Conservation (phyloP, 2,113 vertebrate genomes). For the Tilapia sparmanii region DNA sequence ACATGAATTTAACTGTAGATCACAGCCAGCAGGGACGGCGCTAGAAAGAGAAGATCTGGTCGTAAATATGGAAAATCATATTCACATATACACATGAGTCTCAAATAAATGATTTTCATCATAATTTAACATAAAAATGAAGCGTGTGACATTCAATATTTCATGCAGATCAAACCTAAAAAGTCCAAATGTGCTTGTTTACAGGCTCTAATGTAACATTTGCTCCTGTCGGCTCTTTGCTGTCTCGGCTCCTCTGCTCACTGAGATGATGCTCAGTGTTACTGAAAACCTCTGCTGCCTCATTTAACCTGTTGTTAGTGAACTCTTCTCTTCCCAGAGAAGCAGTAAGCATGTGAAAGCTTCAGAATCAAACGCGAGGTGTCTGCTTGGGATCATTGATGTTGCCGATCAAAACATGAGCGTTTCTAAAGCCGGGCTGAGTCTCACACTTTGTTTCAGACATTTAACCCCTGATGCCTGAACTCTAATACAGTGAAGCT, state of each 20-base stretch:
- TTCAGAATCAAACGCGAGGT: fast-evolving
- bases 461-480: fast-evolving
- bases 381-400: neutral
- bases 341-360: fast-evolving
- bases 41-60: neutral
- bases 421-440: neutral
- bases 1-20: neutral
- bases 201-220: neutral
- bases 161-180: neutral
- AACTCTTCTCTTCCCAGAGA: neutral
- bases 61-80: neutral
- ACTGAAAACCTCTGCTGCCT: neutral
- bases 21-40: neutral
- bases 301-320: neutral
- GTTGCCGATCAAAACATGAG: neutral
- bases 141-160: neutral
- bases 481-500: neutral
- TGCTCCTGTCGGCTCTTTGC: neutral
- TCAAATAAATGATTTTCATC: neutral
- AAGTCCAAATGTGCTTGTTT: neutral
- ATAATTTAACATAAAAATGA: neutral
- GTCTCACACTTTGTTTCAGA: neutral
- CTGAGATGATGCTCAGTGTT: neutral
- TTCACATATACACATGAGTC: fast-evolving
- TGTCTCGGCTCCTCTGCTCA: neutral